Conservation (phyloP, 2,888 invertebrate genomes). For the Acronicta alni region DNA sequence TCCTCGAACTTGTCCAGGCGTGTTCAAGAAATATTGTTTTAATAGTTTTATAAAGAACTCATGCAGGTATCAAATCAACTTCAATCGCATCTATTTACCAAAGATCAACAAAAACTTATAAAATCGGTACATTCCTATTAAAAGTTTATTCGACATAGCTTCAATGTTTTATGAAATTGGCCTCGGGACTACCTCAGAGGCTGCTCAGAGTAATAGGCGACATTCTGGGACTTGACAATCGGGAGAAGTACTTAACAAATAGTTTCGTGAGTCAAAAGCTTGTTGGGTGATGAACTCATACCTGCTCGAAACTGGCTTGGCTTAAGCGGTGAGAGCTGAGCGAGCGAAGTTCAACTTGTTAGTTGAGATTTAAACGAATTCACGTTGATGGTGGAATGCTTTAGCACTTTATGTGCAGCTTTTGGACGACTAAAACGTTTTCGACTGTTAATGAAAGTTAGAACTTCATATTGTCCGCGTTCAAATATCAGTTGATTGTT, state of each 20-base stretch:
- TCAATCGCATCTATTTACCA: background rate
- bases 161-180: conserved; percentile 51
- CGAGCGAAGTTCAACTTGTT: conserved; percentile 51
- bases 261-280: conserved; percentile 57
- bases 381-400: conserved; percentile 41
- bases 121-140: conserved; percentile 25
- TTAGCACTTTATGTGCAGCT: conserved; percentile 41
- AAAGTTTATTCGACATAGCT: conserved; percentile 46
- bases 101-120: conserved; percentile 19
- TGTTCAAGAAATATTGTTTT: background rate
- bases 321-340: conserved; percentile 45
- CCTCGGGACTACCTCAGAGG: conserved; percentile 47
- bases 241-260: conserved; percentile 57
- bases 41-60: background rate
- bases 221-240: conserved; percentile 52
- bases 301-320: conserved; percentile 52
- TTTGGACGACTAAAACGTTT: conserved; percentile 32
- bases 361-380: conserved; percentile 55
- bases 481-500: background rate
- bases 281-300: conserved; percentile 56
- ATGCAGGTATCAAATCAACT: background rate
- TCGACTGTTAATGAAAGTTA: conserved; percentile 41
- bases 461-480: conserved; percentile 29
- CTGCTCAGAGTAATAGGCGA: conserved; percentile 38
- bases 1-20: background rate